phyloP scores from a whole-genome alignment of 2,888 invertebrate species.

The Carabus problematicus region DNA sequence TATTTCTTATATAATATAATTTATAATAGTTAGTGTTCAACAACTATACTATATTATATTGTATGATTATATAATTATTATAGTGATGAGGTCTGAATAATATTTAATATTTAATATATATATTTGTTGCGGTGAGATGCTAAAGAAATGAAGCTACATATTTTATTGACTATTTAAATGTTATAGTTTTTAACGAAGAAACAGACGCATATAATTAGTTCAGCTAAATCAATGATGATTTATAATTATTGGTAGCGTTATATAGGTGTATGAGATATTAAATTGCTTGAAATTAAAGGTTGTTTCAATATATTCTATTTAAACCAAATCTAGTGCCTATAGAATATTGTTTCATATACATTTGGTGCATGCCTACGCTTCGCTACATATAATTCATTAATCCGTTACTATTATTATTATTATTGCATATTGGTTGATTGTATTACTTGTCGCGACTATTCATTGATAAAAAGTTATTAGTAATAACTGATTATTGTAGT shows the following conservation, averaged over 20 bases:
- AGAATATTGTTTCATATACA: slow-evolving; percentile 39
- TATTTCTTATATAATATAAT: too few relatives aligned
- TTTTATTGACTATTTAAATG: slow-evolving; percentile 26
- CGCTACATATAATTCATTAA: slow-evolving; percentile 13
- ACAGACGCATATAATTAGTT: slow-evolving; percentile 22
- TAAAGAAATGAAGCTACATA: background rate
- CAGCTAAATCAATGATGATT: slow-evolving; percentile 11
- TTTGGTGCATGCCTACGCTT: slow-evolving; percentile 42
- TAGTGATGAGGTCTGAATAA: slow-evolving; percentile 19
- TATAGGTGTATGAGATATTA: slow-evolving; percentile 4
- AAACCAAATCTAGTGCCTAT: slow-evolving; percentile 43
- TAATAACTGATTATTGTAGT: slow-evolving; percentile 30
- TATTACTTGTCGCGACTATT: slow-evolving; percentile 29
- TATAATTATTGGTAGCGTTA: slow-evolving; percentile 12
- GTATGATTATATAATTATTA: too few relatives aligned
- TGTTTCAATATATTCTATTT: slow-evolving; percentile 20
- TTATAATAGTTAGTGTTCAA: slow-evolving; percentile 1
- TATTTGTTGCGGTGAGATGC: slow-evolving; percentile 32
- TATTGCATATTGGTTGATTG: slow-evolving; percentile 11
- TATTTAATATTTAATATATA: slow-evolving; percentile 37
- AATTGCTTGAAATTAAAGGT: slow-evolving; percentile 33
- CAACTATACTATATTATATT: slow-evolving; percentile 9
- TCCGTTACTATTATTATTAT: slow-evolving; percentile 23
- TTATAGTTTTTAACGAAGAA: slow-evolving; percentile 26
- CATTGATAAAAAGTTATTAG: too few relatives aligned